A percentile compares a stretch with the other conserved stretches of the same genome.
These are phyloP conservation scores for Sebastes trivittatus DNA, from an alignment of 2,797 vertebrate genomes.

Conservation along the genomic window DNA sequence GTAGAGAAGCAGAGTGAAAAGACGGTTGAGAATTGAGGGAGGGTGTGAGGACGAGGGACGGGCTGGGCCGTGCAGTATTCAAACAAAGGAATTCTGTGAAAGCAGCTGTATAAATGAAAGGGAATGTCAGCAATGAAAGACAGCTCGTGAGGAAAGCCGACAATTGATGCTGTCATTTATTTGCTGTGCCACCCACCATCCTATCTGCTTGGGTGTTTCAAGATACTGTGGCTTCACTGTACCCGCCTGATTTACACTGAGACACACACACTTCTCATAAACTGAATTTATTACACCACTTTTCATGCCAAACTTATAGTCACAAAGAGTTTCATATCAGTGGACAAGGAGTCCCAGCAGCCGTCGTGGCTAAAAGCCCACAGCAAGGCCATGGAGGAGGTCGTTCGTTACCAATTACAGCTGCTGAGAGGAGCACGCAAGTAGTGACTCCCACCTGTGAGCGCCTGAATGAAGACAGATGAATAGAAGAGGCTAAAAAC, in stretches of 20 bases:
- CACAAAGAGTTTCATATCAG: background rate
- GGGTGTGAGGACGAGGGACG: conserved; percentile 10
- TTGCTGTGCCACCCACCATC: conserved; percentile 54
- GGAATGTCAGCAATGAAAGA: conserved; percentile 30
- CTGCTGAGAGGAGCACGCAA: background rate
- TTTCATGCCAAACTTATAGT: conserved; percentile 6
- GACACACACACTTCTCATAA: background rate
- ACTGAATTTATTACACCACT: background rate
- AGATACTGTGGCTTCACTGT: background rate
- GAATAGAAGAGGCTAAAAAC: conserved; percentile 7
- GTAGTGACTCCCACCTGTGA: conserved; percentile 8
- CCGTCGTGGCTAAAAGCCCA: background rate
- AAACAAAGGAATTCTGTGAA: conserved; percentile 47
- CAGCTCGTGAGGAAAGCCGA: conserved; percentile 39
- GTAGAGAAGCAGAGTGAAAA: conserved; percentile 7
- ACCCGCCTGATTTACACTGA: conserved; percentile 10
- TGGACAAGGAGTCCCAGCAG: conserved; percentile 6
- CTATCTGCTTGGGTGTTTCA: conserved; percentile 39
- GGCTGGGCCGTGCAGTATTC: conserved; percentile 1
- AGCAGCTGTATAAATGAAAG: conserved; percentile 30
- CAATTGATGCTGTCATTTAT: conserved; percentile 49
- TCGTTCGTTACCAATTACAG: conserved; percentile 24
- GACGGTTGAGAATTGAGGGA: conserved; percentile 7
- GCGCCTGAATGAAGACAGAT: conserved; percentile 16
- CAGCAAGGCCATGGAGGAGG: background rate